These are phyloP conservation scores for Adelognathus sp. DNA, from an alignment of 2,888 invertebrate species.

Conservation along the genomic window DNA sequence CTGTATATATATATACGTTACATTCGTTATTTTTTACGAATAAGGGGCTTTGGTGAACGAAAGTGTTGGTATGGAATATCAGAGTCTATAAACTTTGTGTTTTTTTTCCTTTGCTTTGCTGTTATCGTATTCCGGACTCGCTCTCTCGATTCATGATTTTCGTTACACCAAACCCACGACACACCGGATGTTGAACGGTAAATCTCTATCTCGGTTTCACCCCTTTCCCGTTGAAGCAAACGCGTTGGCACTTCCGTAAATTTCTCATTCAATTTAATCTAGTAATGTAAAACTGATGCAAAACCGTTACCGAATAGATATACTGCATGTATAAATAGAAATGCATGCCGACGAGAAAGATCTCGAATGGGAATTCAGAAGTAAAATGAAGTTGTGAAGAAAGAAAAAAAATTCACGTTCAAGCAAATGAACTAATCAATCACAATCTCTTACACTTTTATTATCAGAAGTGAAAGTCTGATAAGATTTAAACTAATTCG, in stretches of 20 bases:
- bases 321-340: background rate
- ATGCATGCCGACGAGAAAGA: background rate
- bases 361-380: background rate
- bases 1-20: slow-evolving; percentile 32
- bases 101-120: too few relatives aligned
- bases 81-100: slow-evolving; percentile 35
- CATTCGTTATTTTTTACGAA: slow-evolving; percentile 45
- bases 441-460: too few relatives aligned
- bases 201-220: background rate
- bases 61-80: slow-evolving; percentile 41
- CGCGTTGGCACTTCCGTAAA: slow-evolving; percentile 25
- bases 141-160: slow-evolving; percentile 16
- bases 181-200: slow-evolving; percentile 13
- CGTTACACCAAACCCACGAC: slow-evolving; percentile 11
- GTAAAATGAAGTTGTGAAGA: background rate
- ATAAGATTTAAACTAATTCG: too few relatives aligned
- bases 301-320: background rate
- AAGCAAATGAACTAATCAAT: background rate
- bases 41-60: slow-evolving; percentile 54
- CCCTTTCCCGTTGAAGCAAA: slow-evolving; percentile 13
- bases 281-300: background rate
- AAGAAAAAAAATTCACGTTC: background rate
- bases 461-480: too few relatives aligned
- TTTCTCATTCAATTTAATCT: background rate
- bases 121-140: slow-evolving; percentile 30